These are phyloP conservation scores for Busseola fusca DNA, from an alignment of 2,888 invertebrate species.

Conservation along the genomic window DNA sequence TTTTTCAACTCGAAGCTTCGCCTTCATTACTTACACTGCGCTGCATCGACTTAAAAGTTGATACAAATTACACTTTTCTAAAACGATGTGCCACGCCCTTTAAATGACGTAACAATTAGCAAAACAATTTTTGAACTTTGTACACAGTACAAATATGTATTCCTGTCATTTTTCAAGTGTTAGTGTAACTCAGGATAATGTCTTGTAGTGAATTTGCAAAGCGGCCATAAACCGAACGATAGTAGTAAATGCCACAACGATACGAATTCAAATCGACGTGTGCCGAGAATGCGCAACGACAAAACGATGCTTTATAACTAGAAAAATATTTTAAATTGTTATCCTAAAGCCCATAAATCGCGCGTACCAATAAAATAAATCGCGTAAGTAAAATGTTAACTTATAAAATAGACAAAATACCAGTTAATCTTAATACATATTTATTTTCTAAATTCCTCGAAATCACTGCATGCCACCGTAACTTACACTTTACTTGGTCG, in stretches of 20 bases:
- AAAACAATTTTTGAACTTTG: conserved; percentile 3
- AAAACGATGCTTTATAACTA: conserved; percentile 62
- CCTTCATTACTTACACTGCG: conserved; percentile 21
- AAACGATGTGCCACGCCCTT: conserved; percentile 29
- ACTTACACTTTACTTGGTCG: background rate
- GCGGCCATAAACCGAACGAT: conserved; percentile 66
- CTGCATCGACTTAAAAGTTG: conserved; percentile 13
- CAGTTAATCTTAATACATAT: conserved; percentile 40
- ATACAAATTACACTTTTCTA: conserved; percentile 34
- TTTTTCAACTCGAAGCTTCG: conserved; percentile 72
- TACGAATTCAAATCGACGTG: conserved; percentile 74
- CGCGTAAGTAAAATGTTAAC: conserved; percentile 57
- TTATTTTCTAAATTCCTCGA: conserved; percentile 28
- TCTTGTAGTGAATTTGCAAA: conserved; percentile 51
- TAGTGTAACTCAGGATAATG: conserved; percentile 51
- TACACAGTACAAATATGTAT: conserved; percentile 52
- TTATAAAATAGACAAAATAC: conserved; percentile 56
- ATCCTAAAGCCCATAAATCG: conserved; percentile 68
- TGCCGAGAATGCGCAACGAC: conserved; percentile 70
- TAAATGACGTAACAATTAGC: conserved; percentile 9
- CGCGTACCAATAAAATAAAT: conserved; percentile 67
- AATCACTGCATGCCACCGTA: conserved; percentile 13
- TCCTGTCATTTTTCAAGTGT: conserved; percentile 65
- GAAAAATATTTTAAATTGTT: conserved; percentile 68
- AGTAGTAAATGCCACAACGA: conserved; percentile 65